Percentiles rank a stretch among this genome's conserved stretches.
phyloP scores from a whole-genome alignment of 2,113 vertebrate species.

The Cheirogaleus medius region DNA sequence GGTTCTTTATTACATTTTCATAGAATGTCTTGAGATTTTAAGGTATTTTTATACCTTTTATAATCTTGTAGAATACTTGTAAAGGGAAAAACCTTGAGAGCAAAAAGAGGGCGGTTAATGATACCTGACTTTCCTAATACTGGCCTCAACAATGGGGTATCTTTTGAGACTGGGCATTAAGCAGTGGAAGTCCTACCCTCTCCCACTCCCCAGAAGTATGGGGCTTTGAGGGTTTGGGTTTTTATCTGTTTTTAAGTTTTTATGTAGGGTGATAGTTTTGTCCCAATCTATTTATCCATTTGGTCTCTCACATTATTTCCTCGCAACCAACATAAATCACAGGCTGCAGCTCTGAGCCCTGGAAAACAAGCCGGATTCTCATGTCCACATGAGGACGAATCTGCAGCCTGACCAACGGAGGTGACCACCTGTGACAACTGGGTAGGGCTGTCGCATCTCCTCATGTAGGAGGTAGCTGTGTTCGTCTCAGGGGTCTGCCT shows the following conservation, averaged over 20 bases:
- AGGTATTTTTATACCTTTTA: not conserved
- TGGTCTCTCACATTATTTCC: not conserved
- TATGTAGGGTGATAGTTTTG: not conserved
- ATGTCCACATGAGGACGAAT: fast-evolving
- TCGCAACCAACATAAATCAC: not conserved
- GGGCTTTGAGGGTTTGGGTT: not conserved
- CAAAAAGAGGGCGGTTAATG: not conserved
- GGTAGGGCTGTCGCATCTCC: not conserved
- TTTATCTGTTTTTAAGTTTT: not conserved
- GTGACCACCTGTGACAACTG: not conserved
- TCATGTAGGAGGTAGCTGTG: not conserved
- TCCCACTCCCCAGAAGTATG: too few species aligned
- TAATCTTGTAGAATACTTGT: not conserved
- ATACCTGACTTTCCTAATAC: not conserved
- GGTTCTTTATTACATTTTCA: not conserved
- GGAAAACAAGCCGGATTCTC: not conserved
- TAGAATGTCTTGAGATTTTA: not conserved
- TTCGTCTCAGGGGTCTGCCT: not conserved
- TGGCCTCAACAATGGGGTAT: not conserved
- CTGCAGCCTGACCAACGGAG: not conserved
- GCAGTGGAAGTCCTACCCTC: too few species aligned
- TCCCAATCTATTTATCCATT: not conserved
- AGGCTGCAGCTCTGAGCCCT: not conserved
- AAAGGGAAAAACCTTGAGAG: not conserved
- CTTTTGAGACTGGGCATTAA: not conserved